Evolutionary conservation across 2,888 invertebrate species (phyloP), one percentile per base, ranked within the genome.

Genomic region (Papilio demoleus): DNA sequence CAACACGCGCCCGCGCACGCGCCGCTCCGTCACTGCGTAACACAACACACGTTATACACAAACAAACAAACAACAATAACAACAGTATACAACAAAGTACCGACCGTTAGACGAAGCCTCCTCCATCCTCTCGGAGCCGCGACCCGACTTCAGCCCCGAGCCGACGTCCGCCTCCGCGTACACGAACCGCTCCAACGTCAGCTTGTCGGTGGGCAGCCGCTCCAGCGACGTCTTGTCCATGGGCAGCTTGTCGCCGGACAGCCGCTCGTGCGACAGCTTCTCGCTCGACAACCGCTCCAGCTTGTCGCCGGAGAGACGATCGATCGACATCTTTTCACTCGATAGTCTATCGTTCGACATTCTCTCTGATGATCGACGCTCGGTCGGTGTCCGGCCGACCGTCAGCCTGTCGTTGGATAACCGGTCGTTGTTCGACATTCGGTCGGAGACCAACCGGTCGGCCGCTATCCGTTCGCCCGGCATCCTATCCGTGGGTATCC

Each of bases 121-220:
- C 66, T 88, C 88, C 0, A 86, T 78, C 42, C 88, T 75, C 73
- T 88, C 88, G 0, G 87, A 87, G 2, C 85, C 87, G 14, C 88
- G 78, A 0, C 83, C 86, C 12, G 85, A 77, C 72, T 88, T 88
- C 36, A 86, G 66, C 0, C 83, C 90, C 8, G 88, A 88, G 0
- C 91, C 91, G 17, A 92, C 90, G 47, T 92, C 92, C 6, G 92
- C 92, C 72, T 92, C 92, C 0, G 91, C 92, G 31, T 85, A 76
- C 36, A 91, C 84, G 72, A 82, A 90, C 24, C 81, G 73, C 67
- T 80, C 81, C 70, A 76, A 67, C 34, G 70, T 70, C 50, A 74
- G 70, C 69, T 71, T 83, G 74, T 72, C 85, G 81, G 14, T 65
- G 12, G 64, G 60, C 53, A 79, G 73, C 36, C 80, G 72, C 53